Conservation (phyloP, 2,888 invertebrate genomes). For the Nomada fucata region DNA sequence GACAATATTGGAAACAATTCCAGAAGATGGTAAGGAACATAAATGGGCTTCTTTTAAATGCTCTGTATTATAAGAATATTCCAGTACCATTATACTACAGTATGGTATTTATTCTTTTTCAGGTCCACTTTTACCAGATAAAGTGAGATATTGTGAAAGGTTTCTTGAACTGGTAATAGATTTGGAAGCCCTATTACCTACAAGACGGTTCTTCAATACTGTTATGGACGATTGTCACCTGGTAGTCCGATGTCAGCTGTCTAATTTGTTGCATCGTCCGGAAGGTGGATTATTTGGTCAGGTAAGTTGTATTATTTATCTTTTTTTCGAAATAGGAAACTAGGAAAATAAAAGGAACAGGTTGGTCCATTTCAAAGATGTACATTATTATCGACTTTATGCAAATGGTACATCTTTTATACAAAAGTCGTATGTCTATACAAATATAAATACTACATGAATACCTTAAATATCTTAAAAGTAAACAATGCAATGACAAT, state of each 20-base stretch:
- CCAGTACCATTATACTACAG: not conserved
- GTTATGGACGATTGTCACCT: slow-evolving; percentile 97
- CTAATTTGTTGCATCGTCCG: slow-evolving; percentile 89
- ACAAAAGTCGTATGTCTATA: slow-evolving; percentile 59
- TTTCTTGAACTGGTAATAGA: slow-evolving; percentile 98
- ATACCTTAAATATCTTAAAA: slow-evolving; percentile 53
- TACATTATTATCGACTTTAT: slow-evolving; percentile 51
- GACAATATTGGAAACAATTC: slow-evolving; percentile 90
- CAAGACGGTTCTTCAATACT: slow-evolving; percentile 98
- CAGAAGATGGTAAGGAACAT: slow-evolving; percentile 85
- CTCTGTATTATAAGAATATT: not conserved
- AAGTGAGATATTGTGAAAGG: slow-evolving; percentile 95
- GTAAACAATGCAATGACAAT: slow-evolving; percentile 17
- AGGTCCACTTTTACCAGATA: slow-evolving; percentile 82
- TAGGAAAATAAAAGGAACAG: slow-evolving; percentile 30
- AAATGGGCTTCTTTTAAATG: not conserved
- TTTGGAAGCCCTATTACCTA: slow-evolving; percentile 97
- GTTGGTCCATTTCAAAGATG: slow-evolving; percentile 36
- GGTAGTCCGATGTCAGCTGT: slow-evolving; percentile 94
- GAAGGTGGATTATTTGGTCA: slow-evolving; percentile 97
- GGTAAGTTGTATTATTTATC: slow-evolving; percentile 86
- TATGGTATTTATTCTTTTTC: slow-evolving; percentile 11
- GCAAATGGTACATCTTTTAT: slow-evolving; percentile 55
- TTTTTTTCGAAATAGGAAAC: slow-evolving; percentile 26
- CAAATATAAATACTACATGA: slow-evolving; percentile 67